These are phyloP conservation scores for Lynx canadensis DNA, from an alignment of 2,113 vertebrate genomes.

Conservation along the genomic window DNA sequence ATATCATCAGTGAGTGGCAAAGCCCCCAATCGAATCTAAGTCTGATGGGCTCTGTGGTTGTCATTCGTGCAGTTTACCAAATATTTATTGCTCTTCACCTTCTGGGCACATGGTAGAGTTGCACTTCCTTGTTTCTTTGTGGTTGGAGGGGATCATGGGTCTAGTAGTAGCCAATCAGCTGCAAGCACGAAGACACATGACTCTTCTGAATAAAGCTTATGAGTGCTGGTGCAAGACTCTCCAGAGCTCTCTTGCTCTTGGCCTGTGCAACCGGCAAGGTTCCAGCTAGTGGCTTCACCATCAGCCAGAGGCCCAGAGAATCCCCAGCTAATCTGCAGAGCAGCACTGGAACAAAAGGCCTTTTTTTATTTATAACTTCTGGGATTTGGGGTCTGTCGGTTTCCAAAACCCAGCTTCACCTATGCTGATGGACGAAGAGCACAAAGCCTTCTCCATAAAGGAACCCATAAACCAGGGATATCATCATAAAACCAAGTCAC, in stretches of 20 bases:
- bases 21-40: not conserved
- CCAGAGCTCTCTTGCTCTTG: not conserved
- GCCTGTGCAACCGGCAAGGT: no score
- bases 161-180: not conserved
- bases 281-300: not conserved
- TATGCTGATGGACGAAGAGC: not conserved
- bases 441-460: not conserved
- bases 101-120: accelerated
- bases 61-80: not conserved
- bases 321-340: not conserved
- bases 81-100: not conserved
- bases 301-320: not conserved
- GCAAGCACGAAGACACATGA: not conserved
- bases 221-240: not conserved
- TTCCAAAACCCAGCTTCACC: not conserved
- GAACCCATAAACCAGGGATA: not conserved
- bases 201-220: not conserved
- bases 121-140: not conserved
- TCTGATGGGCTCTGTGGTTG: not conserved
- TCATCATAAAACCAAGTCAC: not conserved
- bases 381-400: not conserved
- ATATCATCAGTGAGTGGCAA: not conserved
- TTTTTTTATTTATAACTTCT: not conserved
- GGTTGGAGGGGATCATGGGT: not conserved
- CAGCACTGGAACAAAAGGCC: not conserved